phyloP scores from a whole-genome alignment of 2,888 invertebrate genomes.

The Papilio gigon region DNA sequence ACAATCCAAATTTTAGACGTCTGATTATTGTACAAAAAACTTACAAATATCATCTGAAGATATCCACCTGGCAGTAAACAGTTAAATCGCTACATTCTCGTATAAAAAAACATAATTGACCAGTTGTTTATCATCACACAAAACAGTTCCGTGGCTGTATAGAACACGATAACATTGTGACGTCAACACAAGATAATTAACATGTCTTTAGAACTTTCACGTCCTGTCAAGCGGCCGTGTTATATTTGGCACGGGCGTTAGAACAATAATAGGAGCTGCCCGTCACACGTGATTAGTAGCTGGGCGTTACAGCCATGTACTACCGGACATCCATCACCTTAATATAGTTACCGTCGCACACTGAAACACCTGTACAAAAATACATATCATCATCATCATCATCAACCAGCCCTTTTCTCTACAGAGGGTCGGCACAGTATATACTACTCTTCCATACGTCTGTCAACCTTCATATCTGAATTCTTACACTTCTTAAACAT shows the following conservation, averaged over 20 bases:
- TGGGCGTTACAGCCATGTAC: conserved; percentile 12
- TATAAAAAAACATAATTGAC: neutral
- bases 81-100: too few species aligned
- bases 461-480: too few species aligned
- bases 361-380: neutral
- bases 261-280: conserved; percentile 31
- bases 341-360: too few species aligned
- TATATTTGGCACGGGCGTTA: conserved; percentile 37
- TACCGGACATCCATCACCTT: neutral
- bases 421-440: too few species aligned
- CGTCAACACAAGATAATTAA: conserved; percentile 28
- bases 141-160: neutral
- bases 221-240: conserved; percentile 29
- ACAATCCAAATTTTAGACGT: too few species aligned
- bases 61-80: too few species aligned
- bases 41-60: too few species aligned
- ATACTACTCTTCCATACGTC: too few species aligned
- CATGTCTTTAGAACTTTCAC: conserved; percentile 37
- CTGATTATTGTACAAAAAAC: too few species aligned
- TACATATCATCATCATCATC: neutral
- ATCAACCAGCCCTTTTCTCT: too few species aligned
- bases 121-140: neutral
- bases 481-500: too few species aligned
- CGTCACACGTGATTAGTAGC: conserved; percentile 30
- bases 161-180: neutral